These are phyloP conservation scores for Python bivittatus DNA, from an alignment of 2,113 vertebrate species.

Conservation along the genomic window DNA sequence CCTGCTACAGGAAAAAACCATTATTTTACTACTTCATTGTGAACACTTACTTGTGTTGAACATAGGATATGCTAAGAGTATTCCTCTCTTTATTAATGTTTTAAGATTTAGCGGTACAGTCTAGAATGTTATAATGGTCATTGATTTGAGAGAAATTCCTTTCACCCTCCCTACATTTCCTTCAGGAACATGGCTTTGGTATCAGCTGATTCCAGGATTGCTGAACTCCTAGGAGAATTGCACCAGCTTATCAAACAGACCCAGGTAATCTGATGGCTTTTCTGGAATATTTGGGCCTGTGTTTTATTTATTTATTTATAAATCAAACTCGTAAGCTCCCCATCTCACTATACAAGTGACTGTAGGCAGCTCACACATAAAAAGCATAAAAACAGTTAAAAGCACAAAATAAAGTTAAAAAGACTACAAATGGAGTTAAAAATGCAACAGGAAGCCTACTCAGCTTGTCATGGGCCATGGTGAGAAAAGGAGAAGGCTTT, in stretches of 20 bases:
- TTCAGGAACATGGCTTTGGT: constrained; percentile 75
- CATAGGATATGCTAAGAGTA: not conserved
- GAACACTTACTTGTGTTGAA: not conserved
- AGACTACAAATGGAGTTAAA: no score
- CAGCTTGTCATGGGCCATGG: not conserved
- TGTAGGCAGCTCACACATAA: no score
- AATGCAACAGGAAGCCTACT: not conserved
- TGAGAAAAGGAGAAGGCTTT: not conserved
- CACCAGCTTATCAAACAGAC: constrained; percentile 93
- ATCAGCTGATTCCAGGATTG: constrained; percentile 87
- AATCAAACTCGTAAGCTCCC: no score
- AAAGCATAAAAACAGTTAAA: no score
- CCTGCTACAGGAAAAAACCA: not conserved
- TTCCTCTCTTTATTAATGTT: not conserved
- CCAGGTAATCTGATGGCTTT: constrained; percentile 71
- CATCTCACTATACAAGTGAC: no score
- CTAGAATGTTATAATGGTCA: not conserved
- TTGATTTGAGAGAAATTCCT: not conserved
- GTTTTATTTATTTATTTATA: no score
- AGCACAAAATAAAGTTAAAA: no score
- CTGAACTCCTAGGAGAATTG: constrained; percentile 86
- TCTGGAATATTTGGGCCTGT: not conserved
- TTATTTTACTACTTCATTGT: not conserved
- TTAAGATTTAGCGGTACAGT: not conserved
- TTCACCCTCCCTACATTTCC: not conserved